phyloP scores from a whole-genome alignment of 2,888 invertebrate genomes.

The Trissolcus japonicus region DNA sequence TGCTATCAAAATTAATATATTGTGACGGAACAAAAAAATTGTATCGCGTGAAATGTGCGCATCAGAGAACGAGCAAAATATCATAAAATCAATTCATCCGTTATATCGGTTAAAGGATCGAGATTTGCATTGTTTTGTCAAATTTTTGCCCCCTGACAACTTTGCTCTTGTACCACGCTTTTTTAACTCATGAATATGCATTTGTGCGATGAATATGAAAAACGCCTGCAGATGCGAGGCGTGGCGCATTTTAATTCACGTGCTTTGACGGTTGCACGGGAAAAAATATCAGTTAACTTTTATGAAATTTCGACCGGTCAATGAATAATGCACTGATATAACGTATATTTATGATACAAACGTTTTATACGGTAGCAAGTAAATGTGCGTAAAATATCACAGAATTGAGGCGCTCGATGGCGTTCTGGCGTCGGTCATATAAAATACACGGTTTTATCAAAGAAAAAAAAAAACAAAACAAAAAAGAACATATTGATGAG shows the following conservation, averaged over 20 bases:
- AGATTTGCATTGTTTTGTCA: conserved; percentile 14
- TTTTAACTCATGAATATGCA: conserved; percentile 45
- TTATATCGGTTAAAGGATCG: neutral
- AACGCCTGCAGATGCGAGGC: conserved; percentile 17
- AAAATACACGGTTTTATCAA: conserved; percentile 5
- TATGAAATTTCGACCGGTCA: conserved; percentile 31
- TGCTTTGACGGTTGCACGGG: conserved; percentile 11
- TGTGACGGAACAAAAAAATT: too few species aligned
- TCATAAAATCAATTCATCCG: too few species aligned
- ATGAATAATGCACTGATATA: conserved; percentile 46
- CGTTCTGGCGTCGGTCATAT: conserved; percentile 23
- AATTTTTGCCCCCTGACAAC: conserved; percentile 18
- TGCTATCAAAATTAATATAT: conserved; percentile 4
- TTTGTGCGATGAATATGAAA: conserved; percentile 18
- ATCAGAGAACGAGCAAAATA: too few species aligned
- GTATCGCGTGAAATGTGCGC: too few species aligned
- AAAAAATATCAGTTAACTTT: conserved; percentile 26
- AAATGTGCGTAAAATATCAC: conserved; percentile 49
- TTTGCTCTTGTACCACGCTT: neutral
- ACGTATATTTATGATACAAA: conserved; percentile 19
- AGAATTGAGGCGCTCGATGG: conserved; percentile 37
- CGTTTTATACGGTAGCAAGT: conserved; percentile 18
- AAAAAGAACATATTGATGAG: conserved; percentile 1
- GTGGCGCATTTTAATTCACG: conserved; percentile 43
- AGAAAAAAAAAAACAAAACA: neutral